These are phyloP conservation scores for Marmota flaviventris DNA, from an alignment of 2,113 vertebrate species.

Conservation along the genomic window DNA sequence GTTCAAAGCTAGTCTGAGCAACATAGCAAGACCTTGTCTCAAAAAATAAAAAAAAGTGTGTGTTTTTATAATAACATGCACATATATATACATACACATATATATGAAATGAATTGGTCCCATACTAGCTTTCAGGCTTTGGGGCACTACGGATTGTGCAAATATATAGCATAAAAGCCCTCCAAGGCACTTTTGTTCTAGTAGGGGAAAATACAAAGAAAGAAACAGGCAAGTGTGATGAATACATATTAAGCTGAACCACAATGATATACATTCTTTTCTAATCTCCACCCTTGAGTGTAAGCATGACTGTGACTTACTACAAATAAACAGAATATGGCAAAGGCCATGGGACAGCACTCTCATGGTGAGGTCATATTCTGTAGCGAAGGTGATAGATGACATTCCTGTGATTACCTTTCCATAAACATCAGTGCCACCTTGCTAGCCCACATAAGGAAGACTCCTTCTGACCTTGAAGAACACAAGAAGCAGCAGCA, in stretches of 20 bases:
- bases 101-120: not conserved
- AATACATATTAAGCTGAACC: not conserved
- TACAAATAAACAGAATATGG: not conserved
- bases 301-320: not conserved
- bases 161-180: conserved; percentile 20
- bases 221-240: not conserved
- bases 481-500: not conserved
- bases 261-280: not conserved
- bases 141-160: not conserved
- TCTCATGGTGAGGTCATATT: not conserved
- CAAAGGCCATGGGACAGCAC: not conserved
- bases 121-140: not conserved
- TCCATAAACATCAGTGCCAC: not conserved
- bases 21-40: not conserved
- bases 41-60: not conserved
- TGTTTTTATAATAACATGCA: too few relatives aligned
- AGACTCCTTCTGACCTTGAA: not conserved
- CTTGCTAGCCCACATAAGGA: not conserved
- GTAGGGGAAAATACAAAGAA: not conserved
- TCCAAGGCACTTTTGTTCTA: not conserved
- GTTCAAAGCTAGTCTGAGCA: not conserved
- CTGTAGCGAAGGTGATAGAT: not conserved
- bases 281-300: not conserved
- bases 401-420: too few relatives aligned
- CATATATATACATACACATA: too few relatives aligned